phyloP scores from a whole-genome alignment of 1,140 invertebrate species.

The Schmidtea mediterranea region DNA sequence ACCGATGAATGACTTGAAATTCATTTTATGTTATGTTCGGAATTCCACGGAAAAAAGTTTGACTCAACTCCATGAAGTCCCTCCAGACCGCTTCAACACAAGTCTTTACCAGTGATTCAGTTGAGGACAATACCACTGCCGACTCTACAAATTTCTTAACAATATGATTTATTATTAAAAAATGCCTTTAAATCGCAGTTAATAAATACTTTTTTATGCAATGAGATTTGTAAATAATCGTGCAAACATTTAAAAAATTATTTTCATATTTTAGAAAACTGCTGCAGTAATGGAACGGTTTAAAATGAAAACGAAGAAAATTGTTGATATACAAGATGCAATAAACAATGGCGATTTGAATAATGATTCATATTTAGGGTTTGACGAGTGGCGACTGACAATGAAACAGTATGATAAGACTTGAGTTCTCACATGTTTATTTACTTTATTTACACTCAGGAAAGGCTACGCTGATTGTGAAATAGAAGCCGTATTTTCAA shows the following conservation, averaged over 20 bases:
- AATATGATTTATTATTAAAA: conserved; percentile 18
- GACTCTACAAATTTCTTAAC: too few species aligned
- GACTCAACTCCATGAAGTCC: too few species aligned
- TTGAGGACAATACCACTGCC: too few species aligned
- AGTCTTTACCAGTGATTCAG: too few species aligned
- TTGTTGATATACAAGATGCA: conserved; percentile 33
- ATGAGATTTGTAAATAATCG: conserved; percentile 12
- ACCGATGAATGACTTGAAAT: too few species aligned
- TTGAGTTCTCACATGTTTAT: conserved; percentile 28
- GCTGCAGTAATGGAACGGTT: too few species aligned
- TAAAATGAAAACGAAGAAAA: conserved; percentile 7
- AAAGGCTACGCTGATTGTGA: conserved; percentile 38
- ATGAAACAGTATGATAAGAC: conserved; percentile 37
- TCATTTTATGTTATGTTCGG: too few species aligned
- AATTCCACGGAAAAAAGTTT: too few species aligned
- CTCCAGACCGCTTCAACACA: too few species aligned
- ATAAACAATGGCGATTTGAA: conserved; percentile 30
- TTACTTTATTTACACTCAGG: conserved; percentile 18
- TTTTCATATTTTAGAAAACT: conserved; percentile 6
- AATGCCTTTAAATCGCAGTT: too few species aligned
- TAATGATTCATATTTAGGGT: conserved; percentile 29
- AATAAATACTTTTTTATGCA: too few species aligned
- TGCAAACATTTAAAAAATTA: conserved; percentile 31
- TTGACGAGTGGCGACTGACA: conserved; percentile 27
- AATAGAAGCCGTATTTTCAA: conserved; percentile 39